Evolutionary conservation across 2,888 invertebrate species (phyloP).

Genomic region (Campoletis raptor): DNA sequence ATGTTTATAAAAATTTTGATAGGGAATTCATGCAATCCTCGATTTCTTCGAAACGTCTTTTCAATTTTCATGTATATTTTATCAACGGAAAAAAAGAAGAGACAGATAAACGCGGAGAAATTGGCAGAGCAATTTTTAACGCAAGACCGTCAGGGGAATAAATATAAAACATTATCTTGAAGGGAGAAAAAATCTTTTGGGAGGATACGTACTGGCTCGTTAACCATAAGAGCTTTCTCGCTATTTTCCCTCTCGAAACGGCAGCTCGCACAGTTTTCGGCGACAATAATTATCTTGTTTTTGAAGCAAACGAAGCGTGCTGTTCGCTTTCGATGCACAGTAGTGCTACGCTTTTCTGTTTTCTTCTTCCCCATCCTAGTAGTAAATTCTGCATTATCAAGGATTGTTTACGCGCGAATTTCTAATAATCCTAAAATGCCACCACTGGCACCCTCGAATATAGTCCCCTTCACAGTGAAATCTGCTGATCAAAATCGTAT

Average conservation of each 20-base stretch:
- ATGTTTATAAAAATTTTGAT: neutral
- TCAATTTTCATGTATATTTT: neutral
- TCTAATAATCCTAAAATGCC: neutral
- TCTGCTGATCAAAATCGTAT: neutral
- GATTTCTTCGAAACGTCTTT: neutral
- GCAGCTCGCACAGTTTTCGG: conserved; percentile 56
- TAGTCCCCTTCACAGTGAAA: neutral
- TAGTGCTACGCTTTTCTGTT: conserved; percentile 11
- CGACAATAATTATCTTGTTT: conserved; percentile 68
- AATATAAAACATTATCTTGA: conserved; percentile 63
- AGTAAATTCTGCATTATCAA: conserved; percentile 29
- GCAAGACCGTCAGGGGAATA: conserved; percentile 27
- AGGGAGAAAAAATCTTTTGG: conserved; percentile 55
- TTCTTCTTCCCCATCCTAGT: conserved; percentile 38
- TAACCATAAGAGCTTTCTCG: conserved; percentile 56
- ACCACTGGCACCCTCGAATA: conserved; percentile 3
- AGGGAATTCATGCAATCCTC: neutral
- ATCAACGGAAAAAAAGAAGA: neutral
- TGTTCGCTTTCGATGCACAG: conserved; percentile 10
- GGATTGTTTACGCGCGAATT: neutral
- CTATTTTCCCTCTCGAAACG: conserved; percentile 27
- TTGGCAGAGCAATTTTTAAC: conserved; percentile 20
- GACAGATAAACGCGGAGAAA: neutral
- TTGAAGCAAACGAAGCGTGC: conserved; percentile 62
- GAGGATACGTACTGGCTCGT: conserved; percentile 51